These are phyloP conservation scores for Chloroceryle aenea DNA, from an alignment of 2,113 vertebrate genomes.

Conservation along the genomic window DNA sequence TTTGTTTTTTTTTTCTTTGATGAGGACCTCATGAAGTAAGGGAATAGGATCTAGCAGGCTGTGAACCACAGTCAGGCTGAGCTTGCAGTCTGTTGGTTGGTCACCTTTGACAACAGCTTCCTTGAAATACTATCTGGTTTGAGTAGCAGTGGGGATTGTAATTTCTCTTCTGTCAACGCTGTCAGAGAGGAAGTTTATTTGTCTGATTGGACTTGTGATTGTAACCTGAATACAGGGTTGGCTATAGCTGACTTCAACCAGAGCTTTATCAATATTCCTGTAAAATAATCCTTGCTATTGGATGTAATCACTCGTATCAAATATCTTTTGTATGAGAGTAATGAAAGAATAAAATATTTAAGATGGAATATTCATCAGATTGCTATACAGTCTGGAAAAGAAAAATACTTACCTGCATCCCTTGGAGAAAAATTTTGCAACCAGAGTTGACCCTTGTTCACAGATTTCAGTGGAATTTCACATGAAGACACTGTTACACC, in stretches of 20 bases:
- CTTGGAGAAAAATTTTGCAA: background rate
- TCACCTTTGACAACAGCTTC: background rate
- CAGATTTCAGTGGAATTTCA: background rate
- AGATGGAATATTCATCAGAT: background rate
- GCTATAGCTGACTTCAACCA: background rate
- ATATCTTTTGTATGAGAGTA: background rate
- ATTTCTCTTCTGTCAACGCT: background rate
- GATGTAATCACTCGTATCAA: background rate
- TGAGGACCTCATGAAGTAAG: background rate
- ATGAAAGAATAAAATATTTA: background rate
- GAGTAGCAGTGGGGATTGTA: background rate
- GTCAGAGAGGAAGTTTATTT: background rate
- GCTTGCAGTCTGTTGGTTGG: background rate
- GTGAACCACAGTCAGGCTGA: background rate
- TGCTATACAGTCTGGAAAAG: background rate
- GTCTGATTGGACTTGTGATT: background rate
- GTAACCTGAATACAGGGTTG: background rate
- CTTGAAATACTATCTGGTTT: background rate
- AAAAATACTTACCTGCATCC: background rate
- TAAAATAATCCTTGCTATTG: background rate
- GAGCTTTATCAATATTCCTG: background rate
- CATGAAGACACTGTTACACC: background rate
- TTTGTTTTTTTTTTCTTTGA: background rate
- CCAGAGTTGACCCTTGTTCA: background rate
- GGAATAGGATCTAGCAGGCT: background rate